Evolutionary conservation across 2,888 invertebrate genomes (phyloP), one percentile per base, ranked within the genome.

Genomic region (Galerucella calmariensis): DNA sequence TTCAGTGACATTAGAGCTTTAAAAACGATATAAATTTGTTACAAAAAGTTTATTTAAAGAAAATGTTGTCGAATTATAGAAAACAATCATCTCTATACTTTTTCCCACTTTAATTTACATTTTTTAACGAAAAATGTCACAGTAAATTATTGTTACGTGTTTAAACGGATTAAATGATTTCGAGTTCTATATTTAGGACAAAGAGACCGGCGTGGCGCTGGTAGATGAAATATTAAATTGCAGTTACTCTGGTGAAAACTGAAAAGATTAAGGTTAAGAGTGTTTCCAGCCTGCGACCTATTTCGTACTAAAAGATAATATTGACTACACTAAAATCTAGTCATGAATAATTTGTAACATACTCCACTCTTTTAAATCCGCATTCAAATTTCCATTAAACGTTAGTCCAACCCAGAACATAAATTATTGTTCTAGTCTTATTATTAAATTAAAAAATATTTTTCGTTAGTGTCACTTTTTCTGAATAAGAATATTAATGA

Each of bases 281-380:
- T 56, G 56, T 56, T 56, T 20, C 56, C 56, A 16, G 16, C 56
- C 56, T 56, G 56, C 16, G 56, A 56, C 56, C 56, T 56, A 20
- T 56, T 20, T 56, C 20, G 20, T 16, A 11, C 20, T 20, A 56
- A 56, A 56, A 56, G 56, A 56, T 11, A 56, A 56, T 14, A 56
- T 56, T 56, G 20, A 56, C 56, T 56, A 20, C 56, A 56, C 56
- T 56, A 56, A 56, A 20, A 56, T 56, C 10, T 56, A 16, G 56
- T 10, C 16, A 56, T 56, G 56, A 56, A 56, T 56, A 56, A 56
- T 56, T 56, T 20, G 56, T 41, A 41, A 41, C 35, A 0, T 9
- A 41, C 5, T 9, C 35, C 0, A 41, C 35, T 8, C 35, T 41
- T 41, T 41, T 9, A 8, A 9, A 8, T 41, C 35, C 35, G 35